A percentile compares a stretch with the other conserved stretches of the same genome.
Evolutionary conservation across 2,797 vertebrate species (phyloP).

Genomic region (Propithecus deckenii): DNA sequence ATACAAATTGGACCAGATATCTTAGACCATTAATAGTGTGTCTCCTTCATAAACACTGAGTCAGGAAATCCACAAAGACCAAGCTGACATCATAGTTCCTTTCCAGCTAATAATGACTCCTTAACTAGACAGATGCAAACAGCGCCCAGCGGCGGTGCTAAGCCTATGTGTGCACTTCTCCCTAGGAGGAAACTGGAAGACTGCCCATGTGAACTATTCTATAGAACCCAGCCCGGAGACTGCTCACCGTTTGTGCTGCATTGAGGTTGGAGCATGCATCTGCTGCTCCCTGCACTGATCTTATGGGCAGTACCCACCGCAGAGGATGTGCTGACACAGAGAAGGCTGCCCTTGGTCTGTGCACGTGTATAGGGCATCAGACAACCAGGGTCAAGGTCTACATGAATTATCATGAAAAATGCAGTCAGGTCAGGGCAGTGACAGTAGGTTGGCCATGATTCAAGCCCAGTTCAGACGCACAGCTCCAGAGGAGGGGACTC

Average conservation of each 20-base stretch:
- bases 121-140: neutral
- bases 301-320: neutral
- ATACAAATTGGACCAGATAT: constrained; percentile 70
- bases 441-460: neutral
- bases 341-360: neutral
- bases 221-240: neutral
- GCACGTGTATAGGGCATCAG: neutral
- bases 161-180: neutral
- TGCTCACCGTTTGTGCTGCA: neutral
- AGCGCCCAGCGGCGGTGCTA: neutral
- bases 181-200: neutral
- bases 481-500: neutral
- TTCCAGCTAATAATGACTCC: constrained; percentile 77
- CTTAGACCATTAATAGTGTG: constrained; percentile 76
- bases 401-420: neutral
- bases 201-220: neutral
- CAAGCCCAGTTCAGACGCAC: neutral
- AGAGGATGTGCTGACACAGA: neutral
- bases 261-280: neutral
- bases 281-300: neutral
- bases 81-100: constrained; percentile 77
- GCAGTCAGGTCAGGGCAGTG: neutral
- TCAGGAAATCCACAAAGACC: constrained; percentile 84
- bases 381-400: neutral
- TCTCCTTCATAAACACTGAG: constrained; percentile 77